These are phyloP conservation scores for Ceratotherium simum DNA, from an alignment of 2,113 vertebrate genomes.

Conservation along the genomic window DNA sequence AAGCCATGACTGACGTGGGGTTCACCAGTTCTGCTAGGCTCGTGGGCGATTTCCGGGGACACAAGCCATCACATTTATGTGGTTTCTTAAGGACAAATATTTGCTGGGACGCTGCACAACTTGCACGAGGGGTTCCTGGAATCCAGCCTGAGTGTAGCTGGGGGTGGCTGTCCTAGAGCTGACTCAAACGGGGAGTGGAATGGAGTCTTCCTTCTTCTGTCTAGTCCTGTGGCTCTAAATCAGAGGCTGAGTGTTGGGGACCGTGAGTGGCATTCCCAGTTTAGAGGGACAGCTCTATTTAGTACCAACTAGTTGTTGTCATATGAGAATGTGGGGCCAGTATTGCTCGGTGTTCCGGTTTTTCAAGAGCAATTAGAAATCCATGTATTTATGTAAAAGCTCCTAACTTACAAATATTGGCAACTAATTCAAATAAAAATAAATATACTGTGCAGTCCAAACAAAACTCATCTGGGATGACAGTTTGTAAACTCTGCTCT, in stretches of 20 bases:
- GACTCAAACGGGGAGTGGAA: fast-evolving
- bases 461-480: neutral
- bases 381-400: neutral
- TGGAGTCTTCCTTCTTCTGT: neutral
- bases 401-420: neutral
- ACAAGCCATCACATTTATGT: neutral
- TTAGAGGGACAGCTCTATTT: neutral
- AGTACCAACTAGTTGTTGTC: neutral
- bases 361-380: constrained; percentile 30
- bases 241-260: neutral
- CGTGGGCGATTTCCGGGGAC: neutral
- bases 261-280: neutral
- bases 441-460: neutral
- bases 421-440: constrained; percentile 25
- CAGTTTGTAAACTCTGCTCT: neutral
- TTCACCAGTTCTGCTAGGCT: neutral
- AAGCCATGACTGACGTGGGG: neutral
- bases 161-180: neutral
- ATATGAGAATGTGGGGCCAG: neutral
- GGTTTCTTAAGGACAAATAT: neutral
- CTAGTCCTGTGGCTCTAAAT: neutral
- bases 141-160: neutral
- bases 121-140: neutral
- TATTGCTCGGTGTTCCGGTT: neutral
- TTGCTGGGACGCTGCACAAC: neutral